A percentile compares a stretch with the other conserved stretches of the same genome.
phyloP scores from a whole-genome alignment of 2,797 vertebrate genomes.

The Hoplostethus atlanticus region DNA sequence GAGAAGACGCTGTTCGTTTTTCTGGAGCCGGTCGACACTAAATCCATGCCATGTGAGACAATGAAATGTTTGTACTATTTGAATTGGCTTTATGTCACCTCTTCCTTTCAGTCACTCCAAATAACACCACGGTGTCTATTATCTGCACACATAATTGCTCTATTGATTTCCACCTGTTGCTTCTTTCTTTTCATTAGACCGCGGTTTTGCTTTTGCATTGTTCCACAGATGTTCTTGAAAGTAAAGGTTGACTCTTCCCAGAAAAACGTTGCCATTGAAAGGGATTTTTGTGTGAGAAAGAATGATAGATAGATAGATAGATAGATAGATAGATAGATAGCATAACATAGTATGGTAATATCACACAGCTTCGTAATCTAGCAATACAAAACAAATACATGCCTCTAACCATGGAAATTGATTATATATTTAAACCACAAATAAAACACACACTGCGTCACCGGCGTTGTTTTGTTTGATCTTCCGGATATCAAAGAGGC shows the following conservation, averaged over 20 bases:
- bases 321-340: background rate
- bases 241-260: constrained; percentile 71
- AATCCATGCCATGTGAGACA: constrained; percentile 79
- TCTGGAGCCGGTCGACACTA: constrained; percentile 63
- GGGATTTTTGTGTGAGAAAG: constrained; percentile 56
- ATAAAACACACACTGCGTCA: constrained; percentile 69
- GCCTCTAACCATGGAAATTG: constrained; percentile 67
- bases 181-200: constrained; percentile 74
- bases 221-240: constrained; percentile 73
- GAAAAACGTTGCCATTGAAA: constrained; percentile 57
- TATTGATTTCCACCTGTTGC: constrained; percentile 80
- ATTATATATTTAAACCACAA: constrained; percentile 79
- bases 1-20: constrained; percentile 41
- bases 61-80: constrained; percentile 77
- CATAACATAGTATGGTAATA: constrained; percentile 26
- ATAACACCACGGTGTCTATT: constrained; percentile 85
- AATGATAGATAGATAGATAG: constrained; percentile 2
- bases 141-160: constrained; percentile 84
- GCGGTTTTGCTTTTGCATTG: constrained; percentile 66
- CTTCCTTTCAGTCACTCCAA: constrained; percentile 76
- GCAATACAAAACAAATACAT: constrained; percentile 54
- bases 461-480: constrained; percentile 79
- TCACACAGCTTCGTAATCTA: constrained; percentile 53
- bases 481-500: constrained; percentile 78
- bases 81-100: constrained; percentile 83